Conservation (phyloP, 2,797 vertebrate genomes). For the Florisuga fusca region DNA sequence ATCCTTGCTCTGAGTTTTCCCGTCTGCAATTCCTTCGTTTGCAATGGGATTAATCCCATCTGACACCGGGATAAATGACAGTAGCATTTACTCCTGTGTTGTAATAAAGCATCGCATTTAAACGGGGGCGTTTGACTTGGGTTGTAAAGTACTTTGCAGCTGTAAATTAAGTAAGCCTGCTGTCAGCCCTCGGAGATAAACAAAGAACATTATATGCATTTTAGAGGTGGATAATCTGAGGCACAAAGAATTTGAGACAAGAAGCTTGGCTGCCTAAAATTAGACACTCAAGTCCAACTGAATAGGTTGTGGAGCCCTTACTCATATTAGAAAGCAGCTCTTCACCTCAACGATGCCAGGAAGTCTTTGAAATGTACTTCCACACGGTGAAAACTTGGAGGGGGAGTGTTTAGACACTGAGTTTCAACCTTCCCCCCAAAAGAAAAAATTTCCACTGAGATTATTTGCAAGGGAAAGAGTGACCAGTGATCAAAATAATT, state of each 20-base stretch:
- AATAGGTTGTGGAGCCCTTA: background rate
- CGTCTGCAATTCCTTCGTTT: background rate
- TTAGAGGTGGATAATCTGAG: constrained; percentile 6
- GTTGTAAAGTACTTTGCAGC: background rate
- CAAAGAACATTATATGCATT: background rate
- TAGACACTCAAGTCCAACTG: background rate
- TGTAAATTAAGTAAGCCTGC: constrained; percentile 17
- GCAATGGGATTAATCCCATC: background rate
- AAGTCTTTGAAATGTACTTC: background rate
- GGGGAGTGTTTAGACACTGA: background rate
- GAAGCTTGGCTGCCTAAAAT: constrained; percentile 23
- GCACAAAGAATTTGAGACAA: constrained; percentile 4
- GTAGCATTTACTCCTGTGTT: background rate
- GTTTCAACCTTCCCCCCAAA: background rate
- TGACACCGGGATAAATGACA: background rate
- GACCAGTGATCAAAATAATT: background rate
- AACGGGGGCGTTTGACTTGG: background rate
- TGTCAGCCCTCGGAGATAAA: constrained; percentile 5
- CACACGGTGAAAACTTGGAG: background rate
- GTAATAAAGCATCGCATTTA: background rate
- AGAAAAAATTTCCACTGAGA: background rate
- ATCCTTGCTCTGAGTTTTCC: background rate
- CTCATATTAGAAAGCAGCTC: background rate
- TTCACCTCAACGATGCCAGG: background rate
- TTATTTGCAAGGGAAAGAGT: background rate